Percentiles rank a stretch among this genome's conserved stretches.
phyloP scores from a whole-genome alignment of 2,797 vertebrate genomes.

The Novumbra hubbsi region DNA sequence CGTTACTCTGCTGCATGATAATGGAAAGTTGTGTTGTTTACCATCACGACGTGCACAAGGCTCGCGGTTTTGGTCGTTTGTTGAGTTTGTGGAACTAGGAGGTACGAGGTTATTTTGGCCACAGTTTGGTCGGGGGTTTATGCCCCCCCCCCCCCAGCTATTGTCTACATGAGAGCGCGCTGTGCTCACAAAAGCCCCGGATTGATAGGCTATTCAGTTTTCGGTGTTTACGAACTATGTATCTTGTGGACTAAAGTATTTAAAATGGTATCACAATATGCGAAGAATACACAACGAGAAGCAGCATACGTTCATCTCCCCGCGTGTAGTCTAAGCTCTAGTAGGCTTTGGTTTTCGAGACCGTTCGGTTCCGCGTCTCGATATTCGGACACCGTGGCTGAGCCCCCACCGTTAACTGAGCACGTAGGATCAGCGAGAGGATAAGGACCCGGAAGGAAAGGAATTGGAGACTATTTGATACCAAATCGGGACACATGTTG shows the following conservation, averaged over 20 bases:
- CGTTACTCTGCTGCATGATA: not conserved
- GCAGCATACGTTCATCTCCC: not conserved
- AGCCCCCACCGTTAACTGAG: conserved; percentile 1
- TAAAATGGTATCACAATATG: conserved; percentile 14
- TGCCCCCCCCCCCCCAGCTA: conserved; percentile 58
- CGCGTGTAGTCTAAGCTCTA: not conserved
- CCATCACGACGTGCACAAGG: not conserved
- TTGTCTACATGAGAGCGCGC: conserved; percentile 53
- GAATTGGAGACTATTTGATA: conserved; percentile 56
- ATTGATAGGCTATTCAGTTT: not conserved
- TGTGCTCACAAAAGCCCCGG: conserved; percentile 54
- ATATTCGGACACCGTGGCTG: conserved; percentile 55
- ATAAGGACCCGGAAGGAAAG: conserved; percentile 26
- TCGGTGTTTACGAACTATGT: not conserved
- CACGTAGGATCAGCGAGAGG: conserved; percentile 19
- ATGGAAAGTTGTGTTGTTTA: not conserved
- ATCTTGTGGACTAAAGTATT: not conserved
- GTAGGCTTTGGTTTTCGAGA: conserved; percentile 12
- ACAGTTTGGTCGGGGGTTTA: conserved; percentile 18
- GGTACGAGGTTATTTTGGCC: not conserved
- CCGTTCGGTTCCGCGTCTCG: conserved; percentile 33
- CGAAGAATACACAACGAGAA: not conserved
- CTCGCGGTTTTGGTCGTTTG: not conserved
- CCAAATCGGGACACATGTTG: conserved; percentile 79
- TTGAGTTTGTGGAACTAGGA: not conserved